Base-by-base conservation (phyloP, 2,113 vertebrate species). In the Bubalus kerabau region DNA sequence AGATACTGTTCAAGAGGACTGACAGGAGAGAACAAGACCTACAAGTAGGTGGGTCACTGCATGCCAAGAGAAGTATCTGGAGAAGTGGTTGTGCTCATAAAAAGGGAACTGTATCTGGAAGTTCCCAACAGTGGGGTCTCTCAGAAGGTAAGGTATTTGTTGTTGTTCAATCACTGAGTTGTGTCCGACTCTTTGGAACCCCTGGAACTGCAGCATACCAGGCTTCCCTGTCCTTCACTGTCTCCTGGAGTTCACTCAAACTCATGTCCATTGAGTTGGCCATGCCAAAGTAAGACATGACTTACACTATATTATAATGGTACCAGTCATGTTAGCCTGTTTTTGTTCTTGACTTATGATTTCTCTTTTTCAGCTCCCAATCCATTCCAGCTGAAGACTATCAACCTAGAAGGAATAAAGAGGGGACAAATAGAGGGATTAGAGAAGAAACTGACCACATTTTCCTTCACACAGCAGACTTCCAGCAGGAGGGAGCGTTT, bases 371-470 rank as follows among this genome's bases (percentile, higher is more conserved):
- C 36, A 95, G 48, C 2, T 93, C 56, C 78, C 76, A 93, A 30
- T 93, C 86, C 90, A 91, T 82, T 76, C 10, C 46, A 96, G 36
- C 81, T 88, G 78, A 30, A 92, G 46, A 93, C 56, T 56, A 52
- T 19, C 30, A 60, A 94, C 83, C 95, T 95, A 86, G 5, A 90
- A 7, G 30, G 59, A 96, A 5, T 74, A 82, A 95, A 94, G 64
- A 88, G 59, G 40, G 93, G 11, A 96, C 21, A 91, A 96, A 97
- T 26, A 93, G 57, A 86, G 32, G 62, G 87, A 97, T 91, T 85
- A 97, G 10, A 80, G 19, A 94, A 87, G 67, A 91, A 89, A n/a
- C 46, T 36, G 11, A 62, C 83, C 30, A 30, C 62, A 10, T n/a
- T 40, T 2, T 21, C 19, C 74, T 97, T 84, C 54, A 60, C 7